phyloP scores from a whole-genome alignment of 1,140 invertebrate genomes.

The Dinoponera quadriceps region DNA sequence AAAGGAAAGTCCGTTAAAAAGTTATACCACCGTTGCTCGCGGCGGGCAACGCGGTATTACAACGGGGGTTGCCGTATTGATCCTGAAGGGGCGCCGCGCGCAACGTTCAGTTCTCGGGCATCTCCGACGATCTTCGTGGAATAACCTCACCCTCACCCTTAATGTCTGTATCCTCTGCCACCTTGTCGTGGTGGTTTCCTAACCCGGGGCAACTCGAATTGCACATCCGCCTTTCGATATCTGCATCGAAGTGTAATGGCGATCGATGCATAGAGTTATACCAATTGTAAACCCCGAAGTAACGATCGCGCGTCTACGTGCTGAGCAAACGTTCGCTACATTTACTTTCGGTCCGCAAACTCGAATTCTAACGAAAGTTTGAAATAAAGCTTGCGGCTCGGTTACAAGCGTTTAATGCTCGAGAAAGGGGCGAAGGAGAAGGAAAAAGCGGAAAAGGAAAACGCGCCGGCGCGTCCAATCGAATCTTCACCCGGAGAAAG shows the following conservation, averaged over 20 bases:
- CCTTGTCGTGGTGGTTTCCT: slow-evolving; percentile 72
- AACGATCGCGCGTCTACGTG: slow-evolving; percentile 9
- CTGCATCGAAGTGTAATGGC: slow-evolving; percentile 41
- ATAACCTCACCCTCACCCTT: slow-evolving; percentile 81
- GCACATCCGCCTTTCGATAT: slow-evolving; percentile 56
- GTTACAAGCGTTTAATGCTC: not conserved
- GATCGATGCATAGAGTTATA: slow-evolving; percentile 45
- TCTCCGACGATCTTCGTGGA: slow-evolving; percentile 83
- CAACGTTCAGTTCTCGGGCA: slow-evolving; percentile 80
- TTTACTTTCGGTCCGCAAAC: not conserved
- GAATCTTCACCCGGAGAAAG: slow-evolving; percentile 1
- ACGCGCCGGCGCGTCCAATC: slow-evolving; percentile 11
- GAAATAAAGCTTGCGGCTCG: slow-evolving; percentile 23
- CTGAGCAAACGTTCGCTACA: too few species aligned
- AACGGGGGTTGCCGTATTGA: slow-evolving; percentile 81
- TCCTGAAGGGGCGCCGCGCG: slow-evolving; percentile 81
- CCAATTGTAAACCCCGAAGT: slow-evolving; percentile 8
- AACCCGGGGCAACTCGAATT: slow-evolving; percentile 70
- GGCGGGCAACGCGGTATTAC: slow-evolving; percentile 79
- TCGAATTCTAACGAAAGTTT: slow-evolving; percentile 5
- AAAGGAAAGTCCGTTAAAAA: slow-evolving; percentile 70
- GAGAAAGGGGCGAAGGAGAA: not conserved
- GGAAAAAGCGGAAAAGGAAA: not conserved
- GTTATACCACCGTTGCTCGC: slow-evolving; percentile 74
- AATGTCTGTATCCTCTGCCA: slow-evolving; percentile 80